Evolutionary conservation across 2,888 invertebrate genomes (phyloP).

Genomic region (Plagiodera versicolora): DNA sequence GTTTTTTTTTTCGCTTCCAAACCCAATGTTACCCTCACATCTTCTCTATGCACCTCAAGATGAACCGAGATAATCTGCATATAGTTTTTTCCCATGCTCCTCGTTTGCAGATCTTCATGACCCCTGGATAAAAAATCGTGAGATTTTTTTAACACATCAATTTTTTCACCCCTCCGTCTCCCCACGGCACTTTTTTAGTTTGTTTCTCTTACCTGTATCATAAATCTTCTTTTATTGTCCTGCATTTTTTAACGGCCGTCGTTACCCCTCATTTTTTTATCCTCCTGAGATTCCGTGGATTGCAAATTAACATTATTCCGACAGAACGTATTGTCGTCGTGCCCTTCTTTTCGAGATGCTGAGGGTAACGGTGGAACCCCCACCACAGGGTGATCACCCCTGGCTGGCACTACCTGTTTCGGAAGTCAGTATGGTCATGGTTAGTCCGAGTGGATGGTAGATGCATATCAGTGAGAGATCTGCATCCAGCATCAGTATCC

Average conservation of each 20-base stretch:
- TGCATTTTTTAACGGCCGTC: slow-evolving; percentile 29
- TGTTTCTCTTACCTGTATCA: slow-evolving; percentile 28
- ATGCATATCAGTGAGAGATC: neutral
- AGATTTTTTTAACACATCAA: slow-evolving; percentile 34
- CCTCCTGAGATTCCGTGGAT: slow-evolving; percentile 29
- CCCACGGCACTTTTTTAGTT: slow-evolving; percentile 31
- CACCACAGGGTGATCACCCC: slow-evolving; percentile 26
- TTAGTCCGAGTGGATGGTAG: neutral
- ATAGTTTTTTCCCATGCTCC: slow-evolving; percentile 25
- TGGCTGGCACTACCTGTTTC: slow-evolving; percentile 26
- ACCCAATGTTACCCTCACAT: neutral
- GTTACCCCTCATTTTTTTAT: slow-evolving; percentile 29
- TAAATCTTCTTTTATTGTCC: slow-evolving; percentile 34
- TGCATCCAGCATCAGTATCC: neutral
- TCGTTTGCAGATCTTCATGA: slow-evolving; percentile 27
- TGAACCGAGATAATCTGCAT: slow-evolving; percentile 3
- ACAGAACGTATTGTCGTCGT: slow-evolving; percentile 29
- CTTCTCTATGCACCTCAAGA: neutral
- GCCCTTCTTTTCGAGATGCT: slow-evolving; percentile 28
- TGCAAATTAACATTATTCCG: slow-evolving; percentile 48
- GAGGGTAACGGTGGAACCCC: slow-evolving; percentile 32
- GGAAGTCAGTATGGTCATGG: slow-evolving; percentile 5
- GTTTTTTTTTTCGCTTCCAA: neutral
- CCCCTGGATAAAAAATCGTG: slow-evolving; percentile 28
- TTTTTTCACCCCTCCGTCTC: slow-evolving; percentile 34